Conservation (phyloP, 2,113 vertebrate genomes). For the Paracanthobrama guichenoti region DNA sequence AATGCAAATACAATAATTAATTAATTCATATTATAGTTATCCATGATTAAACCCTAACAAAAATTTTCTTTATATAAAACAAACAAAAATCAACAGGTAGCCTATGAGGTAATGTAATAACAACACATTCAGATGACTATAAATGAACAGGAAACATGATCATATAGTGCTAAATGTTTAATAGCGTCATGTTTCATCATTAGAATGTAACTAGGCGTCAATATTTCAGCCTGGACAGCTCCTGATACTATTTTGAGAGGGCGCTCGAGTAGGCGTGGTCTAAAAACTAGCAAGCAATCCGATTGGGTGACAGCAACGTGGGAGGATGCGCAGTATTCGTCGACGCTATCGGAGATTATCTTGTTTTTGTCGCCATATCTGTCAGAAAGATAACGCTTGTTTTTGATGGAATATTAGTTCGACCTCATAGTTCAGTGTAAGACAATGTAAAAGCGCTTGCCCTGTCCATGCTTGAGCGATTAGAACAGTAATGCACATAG, state of each 20-base stretch:
- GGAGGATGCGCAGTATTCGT: conserved; percentile 65
- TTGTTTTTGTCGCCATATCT: conserved; percentile 71
- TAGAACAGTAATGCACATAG: background rate
- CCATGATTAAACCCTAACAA: background rate
- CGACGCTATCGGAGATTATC: conserved; percentile 69
- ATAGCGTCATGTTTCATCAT: background rate
- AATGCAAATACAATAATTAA: background rate
- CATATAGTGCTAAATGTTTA: background rate
- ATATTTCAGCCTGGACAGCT: conserved; percentile 9
- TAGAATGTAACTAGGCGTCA: background rate
- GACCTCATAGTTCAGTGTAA: background rate
- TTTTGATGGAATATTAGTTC: background rate
- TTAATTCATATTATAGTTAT: background rate
- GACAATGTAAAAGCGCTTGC: background rate
- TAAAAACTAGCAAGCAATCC: background rate
- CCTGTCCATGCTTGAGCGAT: background rate
- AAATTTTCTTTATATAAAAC: too few species aligned
- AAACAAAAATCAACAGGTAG: background rate
- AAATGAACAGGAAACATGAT: background rate
- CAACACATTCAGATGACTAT: background rate
- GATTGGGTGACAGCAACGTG: conserved; percentile 38
- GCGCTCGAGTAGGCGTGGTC: background rate
- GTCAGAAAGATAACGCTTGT: background rate
- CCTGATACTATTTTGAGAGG: background rate
- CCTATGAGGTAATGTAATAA: background rate